Conservation (phyloP, 2,888 invertebrate genomes). For the Heliconius ismenius region DNA sequence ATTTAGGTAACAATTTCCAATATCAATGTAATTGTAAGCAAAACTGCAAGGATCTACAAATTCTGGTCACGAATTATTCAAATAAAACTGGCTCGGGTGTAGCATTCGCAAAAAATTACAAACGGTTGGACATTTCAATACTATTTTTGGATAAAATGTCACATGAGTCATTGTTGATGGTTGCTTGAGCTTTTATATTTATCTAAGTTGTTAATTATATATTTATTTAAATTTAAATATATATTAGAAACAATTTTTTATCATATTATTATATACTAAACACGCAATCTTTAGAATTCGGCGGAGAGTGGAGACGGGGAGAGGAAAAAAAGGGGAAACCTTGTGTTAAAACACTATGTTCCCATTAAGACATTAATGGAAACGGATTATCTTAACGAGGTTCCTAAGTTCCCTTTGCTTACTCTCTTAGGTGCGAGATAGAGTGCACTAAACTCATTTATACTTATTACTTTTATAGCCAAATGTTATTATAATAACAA, state of each 20-base stretch:
- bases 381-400: too few relatives aligned
- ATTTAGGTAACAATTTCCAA: slow-evolving; percentile 4
- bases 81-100: slow-evolving; percentile 44
- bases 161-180: slow-evolving; percentile 36
- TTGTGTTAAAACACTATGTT: too few relatives aligned
- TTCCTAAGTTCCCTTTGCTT: too few relatives aligned
- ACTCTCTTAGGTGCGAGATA: too few relatives aligned
- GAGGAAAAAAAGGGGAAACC: too few relatives aligned
- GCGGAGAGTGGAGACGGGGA: too few relatives aligned
- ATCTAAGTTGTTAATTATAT: not conserved
- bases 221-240: not conserved
- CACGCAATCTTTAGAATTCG: too few relatives aligned
- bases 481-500: not conserved
- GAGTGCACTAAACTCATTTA: not conserved
- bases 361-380: too few relatives aligned
- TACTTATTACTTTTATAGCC: not conserved
- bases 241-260: not conserved
- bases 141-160: slow-evolving; percentile 40
- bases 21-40: slow-evolving; percentile 25
- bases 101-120: slow-evolving; percentile 42
- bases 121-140: slow-evolving; percentile 37
- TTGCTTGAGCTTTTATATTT: not conserved
- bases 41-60: slow-evolving; percentile 33
- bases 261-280: too few relatives aligned
- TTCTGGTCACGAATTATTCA: slow-evolving; percentile 42